These are phyloP conservation scores for Hystrix cristata DNA, from an alignment of 2,113 vertebrate species.

Conservation along the genomic window DNA sequence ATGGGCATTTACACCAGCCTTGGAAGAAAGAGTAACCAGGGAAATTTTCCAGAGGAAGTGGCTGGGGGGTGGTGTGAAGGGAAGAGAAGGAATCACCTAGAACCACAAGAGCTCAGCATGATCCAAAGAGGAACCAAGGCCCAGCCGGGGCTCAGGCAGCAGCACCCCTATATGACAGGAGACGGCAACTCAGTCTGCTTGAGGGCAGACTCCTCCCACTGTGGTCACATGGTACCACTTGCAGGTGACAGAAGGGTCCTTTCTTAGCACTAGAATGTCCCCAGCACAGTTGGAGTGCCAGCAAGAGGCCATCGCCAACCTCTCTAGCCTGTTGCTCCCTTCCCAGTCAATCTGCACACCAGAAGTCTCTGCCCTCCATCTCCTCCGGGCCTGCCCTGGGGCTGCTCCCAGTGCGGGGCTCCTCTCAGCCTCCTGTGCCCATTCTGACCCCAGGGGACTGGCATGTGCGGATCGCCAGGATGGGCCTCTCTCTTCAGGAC, in stretches of 20 bases:
- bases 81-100: constrained; percentile 1
- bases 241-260: not conserved
- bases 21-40: not conserved
- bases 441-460: not conserved
- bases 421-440: not conserved
- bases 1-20: not conserved
- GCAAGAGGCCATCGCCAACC: not conserved
- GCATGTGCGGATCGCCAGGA: no score
- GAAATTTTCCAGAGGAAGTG: not conserved
- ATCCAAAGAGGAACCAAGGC: not conserved
- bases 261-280: not conserved
- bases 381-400: not conserved
- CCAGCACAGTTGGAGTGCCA: not conserved
- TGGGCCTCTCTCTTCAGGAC: not conserved
- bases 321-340: not conserved
- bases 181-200: not conserved
- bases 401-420: not conserved
- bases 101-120: not conserved
- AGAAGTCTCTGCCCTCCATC: not conserved
- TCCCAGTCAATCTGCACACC: not conserved
- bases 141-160: not conserved
- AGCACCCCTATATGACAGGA: not conserved
- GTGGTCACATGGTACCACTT: not conserved
- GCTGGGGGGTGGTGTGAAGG: not conserved
- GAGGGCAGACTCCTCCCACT: not conserved